Evolutionary conservation across 2,888 invertebrate genomes (phyloP), one percentile per base, ranked within the genome.

Genomic region (Tholera decimalis): DNA sequence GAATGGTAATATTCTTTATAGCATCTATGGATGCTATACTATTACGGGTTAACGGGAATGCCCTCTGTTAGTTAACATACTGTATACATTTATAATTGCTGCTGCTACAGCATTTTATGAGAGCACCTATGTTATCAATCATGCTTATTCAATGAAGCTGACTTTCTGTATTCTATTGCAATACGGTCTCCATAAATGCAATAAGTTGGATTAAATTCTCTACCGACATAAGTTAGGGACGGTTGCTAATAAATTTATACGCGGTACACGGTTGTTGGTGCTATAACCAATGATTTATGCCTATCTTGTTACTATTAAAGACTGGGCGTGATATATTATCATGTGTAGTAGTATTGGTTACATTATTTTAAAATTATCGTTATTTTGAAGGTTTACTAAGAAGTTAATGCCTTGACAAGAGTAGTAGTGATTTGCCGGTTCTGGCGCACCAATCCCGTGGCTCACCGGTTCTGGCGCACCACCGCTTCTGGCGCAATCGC

Each of bases 131-230:
- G n/a, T n/a, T n/a, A n/a, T n/a, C n/a, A n/a, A n/a, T n/a, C n/a
- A n/a, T n/a, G n/a, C n/a, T 33, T 0, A 0, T 0, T 24, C 0
- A 3, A 18, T 15, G 6, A 1, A 60, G 2, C 4, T 0, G 0
- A 18, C 13, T 46, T 66, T 47, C 22, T 71, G 26, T 4, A 9
- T 0, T 22, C 9, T 11, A 1, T 39, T 22, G 4, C n/a, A 2
- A 15, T 11, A n/a, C n/a, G 24, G 7, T 39, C 22, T 61, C 44
- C 66, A 69, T 85, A 85, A 82, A 84, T 83, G 85, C 85, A 83
- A 87, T 88, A 88, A 87, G 86, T 86, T 79, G 84, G 85, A 86
- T 88, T 87, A 88, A 79, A 85, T 82, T 77, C 79, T 64, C 83
- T 47, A 66, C 72, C 65, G 37, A 80, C 76, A 76, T 82, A 84